These are phyloP conservation scores for Sinodicranocentrus sp. DNA, from an alignment of 2,888 invertebrate species.

Conservation along the genomic window DNA sequence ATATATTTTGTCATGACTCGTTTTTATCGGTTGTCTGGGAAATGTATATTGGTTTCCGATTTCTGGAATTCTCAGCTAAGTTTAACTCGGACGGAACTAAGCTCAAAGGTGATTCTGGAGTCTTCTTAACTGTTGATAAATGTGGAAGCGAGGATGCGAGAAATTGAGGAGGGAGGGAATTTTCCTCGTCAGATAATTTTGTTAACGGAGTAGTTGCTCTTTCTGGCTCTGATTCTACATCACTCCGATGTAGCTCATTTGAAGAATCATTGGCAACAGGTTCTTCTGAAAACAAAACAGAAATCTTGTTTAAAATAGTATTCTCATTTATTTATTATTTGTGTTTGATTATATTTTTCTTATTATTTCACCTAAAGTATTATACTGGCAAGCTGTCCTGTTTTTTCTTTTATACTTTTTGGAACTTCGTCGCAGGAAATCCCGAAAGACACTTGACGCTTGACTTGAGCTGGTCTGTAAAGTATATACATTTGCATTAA, in stretches of 20 bases:
- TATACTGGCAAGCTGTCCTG: slow-evolving; percentile 50
- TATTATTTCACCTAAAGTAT: slow-evolving; percentile 45
- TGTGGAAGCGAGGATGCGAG: slow-evolving; percentile 54
- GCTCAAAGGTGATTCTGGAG: slow-evolving; percentile 74
- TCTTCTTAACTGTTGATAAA: slow-evolving; percentile 46
- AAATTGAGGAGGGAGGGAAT: slow-evolving; percentile 65
- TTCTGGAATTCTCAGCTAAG: slow-evolving; percentile 74
- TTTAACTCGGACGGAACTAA: slow-evolving; percentile 75
- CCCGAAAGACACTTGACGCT: slow-evolving; percentile 84
- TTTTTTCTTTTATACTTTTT: slow-evolving; percentile 76
- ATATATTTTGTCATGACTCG: slow-evolving; percentile 48
- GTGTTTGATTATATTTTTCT: background rate
- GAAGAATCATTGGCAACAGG: slow-evolving; percentile 23
- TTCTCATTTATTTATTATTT: background rate
- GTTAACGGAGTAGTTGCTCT: slow-evolving; percentile 49
- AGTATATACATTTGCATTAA: slow-evolving; percentile 53
- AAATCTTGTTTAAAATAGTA: background rate
- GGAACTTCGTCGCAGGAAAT: slow-evolving; percentile 81
- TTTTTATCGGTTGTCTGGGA: slow-evolving; percentile 71
- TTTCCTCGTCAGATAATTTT: slow-evolving; percentile 72
- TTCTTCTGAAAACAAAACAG: slow-evolving; percentile 33
- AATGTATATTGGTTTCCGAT: slow-evolving; percentile 76
- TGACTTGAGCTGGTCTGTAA: slow-evolving; percentile 85
- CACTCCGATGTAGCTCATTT: slow-evolving; percentile 38
- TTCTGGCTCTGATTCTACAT: slow-evolving; percentile 60